Base-by-base conservation (phyloP, 1,140 invertebrate species). In the Globodera ellingtonae region DNA sequence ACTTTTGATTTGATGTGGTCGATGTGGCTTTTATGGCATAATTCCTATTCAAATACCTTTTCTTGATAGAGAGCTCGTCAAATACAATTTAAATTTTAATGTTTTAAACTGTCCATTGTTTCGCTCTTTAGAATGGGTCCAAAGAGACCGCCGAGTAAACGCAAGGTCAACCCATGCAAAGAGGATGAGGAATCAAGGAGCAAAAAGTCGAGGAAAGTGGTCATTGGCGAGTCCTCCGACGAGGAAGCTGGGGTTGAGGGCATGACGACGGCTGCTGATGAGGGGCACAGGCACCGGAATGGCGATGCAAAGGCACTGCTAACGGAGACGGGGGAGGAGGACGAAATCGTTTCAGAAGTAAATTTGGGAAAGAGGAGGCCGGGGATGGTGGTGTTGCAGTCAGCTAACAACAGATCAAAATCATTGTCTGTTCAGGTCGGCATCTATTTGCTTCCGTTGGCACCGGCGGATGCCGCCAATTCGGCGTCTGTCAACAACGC, bases 331-430 rank as follows among this genome's bases (percentile, higher is more conserved):
- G 46, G 46, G 56, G 50, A 66, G 8, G 18, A 48, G 3, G 75
- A 77, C n/a, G 62, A 62, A 47, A 24, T 77, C 69, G 75, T 77
- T 62, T 77, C 75, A 9, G 75, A 77, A 62, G 75, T 77, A 35
- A 35, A 46, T 66, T 75, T 52, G 15, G 56, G 0, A 74, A 18
- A 8, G 10, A 4, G 50, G 50, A 1, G 15, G 0, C 7, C 65
- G 7, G n/a, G 7, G 7, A 21, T 67, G 65, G 15, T 67, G 15
- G 15, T 35, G 6, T 21, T 67, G 6, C 15, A 18, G 4, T 24
- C 24, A 1, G 0, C 24, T 24, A 24, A 24, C 24, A 24, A 13
- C 35, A 35, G 1, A 56, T 75, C 18, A 13, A 75, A 74, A 15
- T 5, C 13, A 71, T 71, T 71, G 13, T 56, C 47, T n/a, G 4